These are phyloP conservation scores for Melinaea marsaeus DNA, from an alignment of 2,888 invertebrate genomes.

Conservation along the genomic window DNA sequence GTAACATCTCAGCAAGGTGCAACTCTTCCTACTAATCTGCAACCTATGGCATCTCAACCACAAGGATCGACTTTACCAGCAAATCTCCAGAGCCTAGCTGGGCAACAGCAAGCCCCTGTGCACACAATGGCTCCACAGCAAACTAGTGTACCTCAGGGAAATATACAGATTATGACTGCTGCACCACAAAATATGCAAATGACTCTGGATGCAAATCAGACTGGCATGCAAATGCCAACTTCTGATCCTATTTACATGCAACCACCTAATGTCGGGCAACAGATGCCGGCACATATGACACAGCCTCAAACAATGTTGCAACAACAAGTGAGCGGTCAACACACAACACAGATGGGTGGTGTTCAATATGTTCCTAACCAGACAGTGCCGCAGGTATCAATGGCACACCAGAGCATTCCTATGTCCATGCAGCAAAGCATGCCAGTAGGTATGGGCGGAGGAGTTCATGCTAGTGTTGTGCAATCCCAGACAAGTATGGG, in stretches of 20 bases:
- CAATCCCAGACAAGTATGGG: conserved; percentile 74
- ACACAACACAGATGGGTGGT: conserved; percentile 54
- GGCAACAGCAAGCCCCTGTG: conserved; percentile 70
- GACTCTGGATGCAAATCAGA: conserved; percentile 76
- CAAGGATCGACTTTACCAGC: conserved; percentile 80
- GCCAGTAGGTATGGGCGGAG: conserved; percentile 69
- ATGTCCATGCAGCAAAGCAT: conserved; percentile 74
- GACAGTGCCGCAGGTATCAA: conserved; percentile 60
- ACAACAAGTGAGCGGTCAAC: conserved; percentile 66
- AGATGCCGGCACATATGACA: conserved; percentile 69
- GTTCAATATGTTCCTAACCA: conserved; percentile 69
- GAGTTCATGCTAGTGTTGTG: conserved; percentile 69
- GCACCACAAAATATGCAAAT: conserved; percentile 75
- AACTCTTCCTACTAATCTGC: conserved; percentile 66
- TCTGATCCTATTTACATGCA: conserved; percentile 75
- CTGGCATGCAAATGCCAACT: conserved; percentile 75
- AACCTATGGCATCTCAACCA: conserved; percentile 67
- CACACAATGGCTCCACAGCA: conserved; percentile 72
- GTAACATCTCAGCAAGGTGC: conserved; percentile 73
- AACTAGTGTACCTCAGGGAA: conserved; percentile 77
- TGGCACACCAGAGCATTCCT: conserved; percentile 74
- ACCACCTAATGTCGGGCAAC: conserved; percentile 62
- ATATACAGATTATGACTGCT: conserved; percentile 78
- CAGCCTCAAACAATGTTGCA: conserved; percentile 68
- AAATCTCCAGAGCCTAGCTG: conserved; percentile 74